phyloP scores from a whole-genome alignment of 2,797 vertebrate species.

The Tinamus major region DNA sequence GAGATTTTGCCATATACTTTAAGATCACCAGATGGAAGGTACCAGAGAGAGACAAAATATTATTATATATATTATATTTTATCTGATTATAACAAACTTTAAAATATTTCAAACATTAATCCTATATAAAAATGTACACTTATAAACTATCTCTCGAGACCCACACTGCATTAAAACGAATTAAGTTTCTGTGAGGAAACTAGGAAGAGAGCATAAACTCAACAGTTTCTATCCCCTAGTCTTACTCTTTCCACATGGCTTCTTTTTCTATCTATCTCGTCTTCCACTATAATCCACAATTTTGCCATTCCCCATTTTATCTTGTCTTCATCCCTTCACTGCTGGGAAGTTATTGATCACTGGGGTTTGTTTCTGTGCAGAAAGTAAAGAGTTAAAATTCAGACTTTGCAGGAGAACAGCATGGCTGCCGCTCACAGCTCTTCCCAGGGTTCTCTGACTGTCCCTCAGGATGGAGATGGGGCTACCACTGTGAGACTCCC shows the following conservation, averaged over 20 bases:
- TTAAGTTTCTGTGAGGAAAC: neutral
- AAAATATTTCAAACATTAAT: neutral
- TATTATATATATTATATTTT: neutral
- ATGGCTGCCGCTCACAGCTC: accelerated
- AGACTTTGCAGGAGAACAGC: neutral
- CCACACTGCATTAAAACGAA: neutral
- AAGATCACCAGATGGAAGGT: slow-evolving; percentile 11
- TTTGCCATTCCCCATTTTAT: neutral
- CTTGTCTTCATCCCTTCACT: neutral
- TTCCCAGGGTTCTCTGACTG: neutral
- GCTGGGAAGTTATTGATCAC: neutral
- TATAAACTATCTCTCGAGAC: neutral
- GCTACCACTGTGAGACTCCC: neutral
- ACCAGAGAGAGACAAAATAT: neutral
- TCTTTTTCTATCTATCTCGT: neutral
- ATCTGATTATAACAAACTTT: neutral
- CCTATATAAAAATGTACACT: neutral
- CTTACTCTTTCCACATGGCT: neutral
- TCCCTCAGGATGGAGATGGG: neutral
- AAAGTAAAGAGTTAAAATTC: neutral
- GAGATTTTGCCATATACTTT: neutral
- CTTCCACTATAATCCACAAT: neutral
- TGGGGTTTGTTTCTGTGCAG: slow-evolving; percentile 1
- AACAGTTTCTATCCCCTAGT: neutral
- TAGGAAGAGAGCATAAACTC: neutral